phyloP scores from a whole-genome alignment of 2,797 vertebrate species.

The Vipera ursinii region DNA sequence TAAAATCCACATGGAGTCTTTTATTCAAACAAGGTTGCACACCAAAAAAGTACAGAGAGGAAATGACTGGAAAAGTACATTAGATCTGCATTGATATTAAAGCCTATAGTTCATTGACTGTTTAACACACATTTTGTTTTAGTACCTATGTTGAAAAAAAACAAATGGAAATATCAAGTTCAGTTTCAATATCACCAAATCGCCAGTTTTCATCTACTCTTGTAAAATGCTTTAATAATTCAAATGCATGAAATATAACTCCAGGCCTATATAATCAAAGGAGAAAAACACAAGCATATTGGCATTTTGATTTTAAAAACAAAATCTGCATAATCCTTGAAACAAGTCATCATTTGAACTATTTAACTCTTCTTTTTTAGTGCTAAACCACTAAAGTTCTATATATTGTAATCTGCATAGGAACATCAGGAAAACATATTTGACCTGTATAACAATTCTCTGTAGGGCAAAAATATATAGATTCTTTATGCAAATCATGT shows the following conservation, averaged over 20 bases:
- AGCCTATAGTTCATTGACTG: conserved; percentile 53
- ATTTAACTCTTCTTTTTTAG: conserved; percentile 62
- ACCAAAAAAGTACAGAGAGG: conserved; percentile 10
- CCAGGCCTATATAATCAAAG: conserved; percentile 56
- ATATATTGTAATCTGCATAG: conserved; percentile 75
- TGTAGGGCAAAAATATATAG: conserved; percentile 82
- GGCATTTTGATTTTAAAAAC: conserved; percentile 61
- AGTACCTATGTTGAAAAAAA: conserved; percentile 51
- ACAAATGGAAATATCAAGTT: conserved; percentile 47
- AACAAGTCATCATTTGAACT: conserved; percentile 58
- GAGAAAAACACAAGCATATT: conserved; percentile 54
- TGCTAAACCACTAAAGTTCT: conserved; percentile 73
- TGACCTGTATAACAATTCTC: conserved; percentile 78
- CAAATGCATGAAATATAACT: conserved; percentile 53
- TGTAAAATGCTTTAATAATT: conserved; percentile 36
- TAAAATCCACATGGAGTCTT: not conserved
- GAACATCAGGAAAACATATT: conserved; percentile 74
- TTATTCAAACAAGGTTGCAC: conserved; percentile 23
- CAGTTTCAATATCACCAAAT: conserved; percentile 33
- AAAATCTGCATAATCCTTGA: conserved; percentile 62
- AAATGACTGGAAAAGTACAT: not conserved
- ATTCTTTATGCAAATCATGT: conserved; percentile 80
- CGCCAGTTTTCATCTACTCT: conserved; percentile 16
- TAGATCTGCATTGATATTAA: conserved; percentile 43
- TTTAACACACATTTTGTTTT: conserved; percentile 48